Conservation (phyloP, 2,113 vertebrate species). For the chimpanzee (Pan troglodytes) region DNA sequence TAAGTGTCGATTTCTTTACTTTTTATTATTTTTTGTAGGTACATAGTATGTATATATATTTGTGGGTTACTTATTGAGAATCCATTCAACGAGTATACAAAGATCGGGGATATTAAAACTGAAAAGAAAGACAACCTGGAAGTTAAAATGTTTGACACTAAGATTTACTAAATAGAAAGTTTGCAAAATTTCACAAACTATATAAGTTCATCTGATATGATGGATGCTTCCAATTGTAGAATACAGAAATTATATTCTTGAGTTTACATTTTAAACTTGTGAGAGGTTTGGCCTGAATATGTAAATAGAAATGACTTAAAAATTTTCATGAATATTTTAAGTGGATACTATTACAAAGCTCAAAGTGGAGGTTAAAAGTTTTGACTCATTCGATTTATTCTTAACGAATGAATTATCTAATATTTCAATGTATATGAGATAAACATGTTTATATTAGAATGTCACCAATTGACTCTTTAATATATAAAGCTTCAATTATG, state of each 20-base stretch:
- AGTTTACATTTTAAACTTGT: neutral
- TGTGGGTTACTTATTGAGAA: neutral
- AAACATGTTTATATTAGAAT: slow-evolving; percentile 12
- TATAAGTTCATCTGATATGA: slow-evolving; percentile 5
- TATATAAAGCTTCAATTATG: neutral
- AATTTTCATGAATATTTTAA: neutral
- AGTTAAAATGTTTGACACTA: neutral
- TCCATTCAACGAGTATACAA: neutral
- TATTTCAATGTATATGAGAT: neutral
- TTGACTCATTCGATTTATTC: neutral
- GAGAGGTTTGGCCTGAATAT: neutral
- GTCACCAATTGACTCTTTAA: neutral
- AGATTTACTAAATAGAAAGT: slow-evolving; percentile 1
- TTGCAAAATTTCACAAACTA: neutral
- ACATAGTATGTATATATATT: too few relatives aligned
- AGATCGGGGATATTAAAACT: neutral
- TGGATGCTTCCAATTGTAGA: neutral
- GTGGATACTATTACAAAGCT: neutral
- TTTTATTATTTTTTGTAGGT: too few relatives aligned
- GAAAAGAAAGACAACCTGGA: neutral
- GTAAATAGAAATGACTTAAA: neutral
- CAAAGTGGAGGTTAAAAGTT: slow-evolving; percentile 4
- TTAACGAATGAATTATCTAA: neutral
- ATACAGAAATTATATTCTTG: slow-evolving; percentile 9
- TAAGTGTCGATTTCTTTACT: neutral